These are phyloP conservation scores for Minunthozetes semirufus DNA, from an alignment of 2,888 invertebrate species.

Conservation along the genomic window DNA sequence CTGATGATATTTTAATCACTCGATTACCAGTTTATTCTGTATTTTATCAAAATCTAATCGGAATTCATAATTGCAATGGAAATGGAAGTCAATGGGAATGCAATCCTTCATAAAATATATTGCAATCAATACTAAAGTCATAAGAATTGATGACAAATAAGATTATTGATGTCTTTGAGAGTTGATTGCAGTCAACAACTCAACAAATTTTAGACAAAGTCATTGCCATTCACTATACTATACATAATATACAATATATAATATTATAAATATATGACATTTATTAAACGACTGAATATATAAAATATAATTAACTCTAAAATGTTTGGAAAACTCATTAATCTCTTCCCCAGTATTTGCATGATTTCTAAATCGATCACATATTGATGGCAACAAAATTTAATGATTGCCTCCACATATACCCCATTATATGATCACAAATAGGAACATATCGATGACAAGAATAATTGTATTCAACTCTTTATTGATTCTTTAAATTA, in stretches of 20 bases:
- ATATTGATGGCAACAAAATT: neutral
- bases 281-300: neutral
- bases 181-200: neutral
- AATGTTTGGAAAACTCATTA: neutral
- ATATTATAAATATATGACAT: neutral
- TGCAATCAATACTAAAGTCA: no score
- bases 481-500: neutral
- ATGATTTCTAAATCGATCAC: neutral
- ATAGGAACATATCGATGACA: neutral
- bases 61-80: neutral
- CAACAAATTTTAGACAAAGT: neutral
- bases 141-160: no score
- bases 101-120: neutral
- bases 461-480: neutral
- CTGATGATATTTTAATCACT: neutral
- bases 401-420: no score
- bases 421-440: neutral
- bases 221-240: no score
- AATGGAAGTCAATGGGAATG: no score
- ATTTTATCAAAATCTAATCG: neutral
- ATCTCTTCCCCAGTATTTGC: neutral
- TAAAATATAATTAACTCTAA: neutral
- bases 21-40: neutral
- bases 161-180: no score
- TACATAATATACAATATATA: no score